A percentile compares a stretch with the other conserved stretches of the same genome.
Conservation (phyloP, 2,113 vertebrate genomes). For the Hemiscyllium ocellatum region DNA sequence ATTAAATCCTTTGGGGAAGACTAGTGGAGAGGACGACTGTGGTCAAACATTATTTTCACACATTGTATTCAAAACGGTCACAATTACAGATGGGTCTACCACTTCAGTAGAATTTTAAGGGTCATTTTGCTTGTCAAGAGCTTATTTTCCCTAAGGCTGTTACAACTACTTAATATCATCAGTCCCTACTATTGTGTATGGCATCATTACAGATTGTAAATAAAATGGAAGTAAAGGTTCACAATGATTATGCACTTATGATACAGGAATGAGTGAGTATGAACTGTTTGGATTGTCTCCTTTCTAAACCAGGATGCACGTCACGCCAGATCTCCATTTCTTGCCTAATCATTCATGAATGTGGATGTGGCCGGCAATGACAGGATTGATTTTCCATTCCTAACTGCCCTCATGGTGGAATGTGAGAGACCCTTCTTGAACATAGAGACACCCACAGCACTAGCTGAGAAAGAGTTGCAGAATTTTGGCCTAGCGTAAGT, state of each 20-base stretch:
- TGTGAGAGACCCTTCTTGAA: too few relatives aligned
- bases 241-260: neutral
- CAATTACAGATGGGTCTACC: neutral
- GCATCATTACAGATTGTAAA: neutral
- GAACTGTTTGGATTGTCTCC: neutral
- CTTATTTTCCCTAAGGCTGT: neutral
- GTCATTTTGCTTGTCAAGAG: neutral
- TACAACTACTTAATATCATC: neutral
- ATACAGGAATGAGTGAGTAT: neutral
- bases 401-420: too few relatives aligned
- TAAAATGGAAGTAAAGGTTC: neutral
- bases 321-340: too few relatives aligned
- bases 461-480: too few relatives aligned
- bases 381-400: too few relatives aligned
- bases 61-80: neutral
- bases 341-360: too few relatives aligned
- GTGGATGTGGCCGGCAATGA: too few relatives aligned
- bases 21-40: neutral
- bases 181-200: neutral
- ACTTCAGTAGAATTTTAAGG: neutral
- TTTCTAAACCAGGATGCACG: neutral
- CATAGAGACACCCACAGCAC: too few relatives aligned
- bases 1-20: neutral
- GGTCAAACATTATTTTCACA: neutral
- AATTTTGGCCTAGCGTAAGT: too few relatives aligned